Conservation (phyloP, 2,888 invertebrate species). For the Brachycybe producta region DNA sequence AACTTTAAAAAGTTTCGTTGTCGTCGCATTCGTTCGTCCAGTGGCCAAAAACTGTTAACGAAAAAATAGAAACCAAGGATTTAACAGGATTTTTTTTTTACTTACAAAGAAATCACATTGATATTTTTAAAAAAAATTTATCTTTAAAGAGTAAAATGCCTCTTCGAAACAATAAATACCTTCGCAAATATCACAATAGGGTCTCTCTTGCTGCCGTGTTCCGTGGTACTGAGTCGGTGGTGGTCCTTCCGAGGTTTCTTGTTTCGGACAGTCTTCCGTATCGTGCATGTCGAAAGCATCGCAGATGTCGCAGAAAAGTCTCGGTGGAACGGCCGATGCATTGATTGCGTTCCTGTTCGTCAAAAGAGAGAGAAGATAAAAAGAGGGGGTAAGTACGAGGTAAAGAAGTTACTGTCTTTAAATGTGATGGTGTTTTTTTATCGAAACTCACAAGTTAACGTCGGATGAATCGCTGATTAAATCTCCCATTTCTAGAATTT, state of each 20-base stretch:
- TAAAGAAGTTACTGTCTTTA: too few relatives aligned
- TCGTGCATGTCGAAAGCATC: constrained; percentile 93
- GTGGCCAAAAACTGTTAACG: constrained; percentile 73
- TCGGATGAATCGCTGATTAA: constrained; percentile 38
- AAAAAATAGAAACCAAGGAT: constrained; percentile 28
- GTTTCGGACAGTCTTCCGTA: constrained; percentile 90
- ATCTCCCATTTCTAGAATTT: constrained; percentile 58
- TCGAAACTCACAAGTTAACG: constrained; percentile 35
- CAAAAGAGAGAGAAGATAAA: background rate
- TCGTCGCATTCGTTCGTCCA: constrained; percentile 73
- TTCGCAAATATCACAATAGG: constrained; percentile 90
- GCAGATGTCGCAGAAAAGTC: constrained; percentile 94
- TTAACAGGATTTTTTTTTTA: too few relatives aligned
- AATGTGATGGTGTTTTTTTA: too few relatives aligned
- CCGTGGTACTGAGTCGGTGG: constrained; percentile 39
- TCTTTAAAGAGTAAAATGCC: background rate
- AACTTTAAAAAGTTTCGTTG: constrained; percentile 68
- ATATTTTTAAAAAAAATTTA: background rate
- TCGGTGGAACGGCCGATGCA: constrained; percentile 44
- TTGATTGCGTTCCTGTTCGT: constrained; percentile 22
- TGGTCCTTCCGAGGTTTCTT: constrained; percentile 46
- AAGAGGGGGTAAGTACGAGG: background rate
- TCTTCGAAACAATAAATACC: constrained; percentile 40
- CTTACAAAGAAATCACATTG: too few relatives aligned
- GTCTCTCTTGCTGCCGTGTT: constrained; percentile 40